Evolutionary conservation across 2,888 invertebrate genomes (phyloP).

Genomic region (Tuberolachnus salignus): DNA sequence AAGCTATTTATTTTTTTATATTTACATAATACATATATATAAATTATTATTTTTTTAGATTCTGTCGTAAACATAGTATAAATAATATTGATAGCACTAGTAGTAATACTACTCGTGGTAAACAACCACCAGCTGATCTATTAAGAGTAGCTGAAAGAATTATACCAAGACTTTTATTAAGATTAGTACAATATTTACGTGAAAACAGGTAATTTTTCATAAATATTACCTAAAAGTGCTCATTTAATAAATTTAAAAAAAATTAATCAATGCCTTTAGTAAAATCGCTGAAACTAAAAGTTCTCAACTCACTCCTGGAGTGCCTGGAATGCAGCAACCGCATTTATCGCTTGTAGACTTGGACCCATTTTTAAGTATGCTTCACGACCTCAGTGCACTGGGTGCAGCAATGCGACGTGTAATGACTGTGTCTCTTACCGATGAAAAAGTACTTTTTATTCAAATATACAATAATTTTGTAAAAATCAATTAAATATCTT

Average conservation of each 20-base stretch:
- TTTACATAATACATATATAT: neutral
- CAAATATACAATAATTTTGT: neutral
- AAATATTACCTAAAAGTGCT: neutral
- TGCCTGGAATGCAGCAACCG: slow-evolving; percentile 7
- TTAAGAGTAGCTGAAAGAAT: slow-evolving; percentile 91
- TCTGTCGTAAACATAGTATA: slow-evolving; percentile 93
- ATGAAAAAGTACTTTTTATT: slow-evolving; percentile 65
- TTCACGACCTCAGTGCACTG: slow-evolving; percentile 94
- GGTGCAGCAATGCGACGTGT: slow-evolving; percentile 94
- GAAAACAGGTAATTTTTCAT: slow-evolving; percentile 69
- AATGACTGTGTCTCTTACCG: slow-evolving; percentile 88
- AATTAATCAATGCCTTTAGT: no score
- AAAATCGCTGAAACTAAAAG: slow-evolving; percentile 84
- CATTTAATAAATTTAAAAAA: no score
- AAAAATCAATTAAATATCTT: neutral
- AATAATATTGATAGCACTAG: slow-evolving; percentile 61
- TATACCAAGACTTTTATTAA: slow-evolving; percentile 89
- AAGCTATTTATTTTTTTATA: neutral
- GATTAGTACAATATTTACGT: slow-evolving; percentile 88
- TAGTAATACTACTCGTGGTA: slow-evolving; percentile 15
- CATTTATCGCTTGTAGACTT: slow-evolving; percentile 73
- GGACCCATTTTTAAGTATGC: slow-evolving; percentile 85
- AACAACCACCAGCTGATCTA: slow-evolving; percentile 82
- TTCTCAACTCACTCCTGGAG: neutral
- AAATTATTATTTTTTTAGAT: slow-evolving; percentile 67